These are phyloP conservation scores for Littorina saxatilis DNA, from an alignment of 1,140 invertebrate species.

Conservation along the genomic window DNA sequence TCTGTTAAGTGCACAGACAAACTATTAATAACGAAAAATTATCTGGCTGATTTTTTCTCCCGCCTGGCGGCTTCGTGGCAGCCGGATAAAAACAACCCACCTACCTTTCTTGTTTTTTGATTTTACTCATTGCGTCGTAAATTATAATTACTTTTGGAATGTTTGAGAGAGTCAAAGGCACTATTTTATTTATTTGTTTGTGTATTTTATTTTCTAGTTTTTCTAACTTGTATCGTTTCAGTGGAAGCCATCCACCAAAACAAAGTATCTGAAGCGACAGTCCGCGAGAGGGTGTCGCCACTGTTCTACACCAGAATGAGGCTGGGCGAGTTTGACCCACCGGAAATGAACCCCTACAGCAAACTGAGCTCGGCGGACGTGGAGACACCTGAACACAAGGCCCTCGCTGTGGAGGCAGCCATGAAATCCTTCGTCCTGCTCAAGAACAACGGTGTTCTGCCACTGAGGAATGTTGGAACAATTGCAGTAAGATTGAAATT, in stretches of 20 bases:
- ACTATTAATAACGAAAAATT: no score
- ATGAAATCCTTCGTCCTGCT: constrained; percentile 64
- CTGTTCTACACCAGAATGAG: constrained; percentile 73
- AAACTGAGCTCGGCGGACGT: constrained; percentile 47
- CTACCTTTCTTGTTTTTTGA: no score
- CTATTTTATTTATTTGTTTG: no score
- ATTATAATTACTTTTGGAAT: no score
- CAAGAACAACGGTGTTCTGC: constrained; percentile 59
- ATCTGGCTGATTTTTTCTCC: no score
- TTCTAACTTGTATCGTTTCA: constrained; percentile 30
- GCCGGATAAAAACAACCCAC: no score
- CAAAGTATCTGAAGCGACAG: constrained; percentile 53
- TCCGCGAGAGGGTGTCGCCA: constrained; percentile 64
- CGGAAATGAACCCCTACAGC: constrained; percentile 61
- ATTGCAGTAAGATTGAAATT: background rate
- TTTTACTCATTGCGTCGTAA: no score
- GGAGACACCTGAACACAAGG: constrained; percentile 55
- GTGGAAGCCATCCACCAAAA: constrained; percentile 61
- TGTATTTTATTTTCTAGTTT: no score
- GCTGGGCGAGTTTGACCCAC: constrained; percentile 72
- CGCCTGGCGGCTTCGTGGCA: no score
- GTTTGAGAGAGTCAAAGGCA: no score
- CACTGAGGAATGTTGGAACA: background rate
- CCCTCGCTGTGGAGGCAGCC: constrained; percentile 53
- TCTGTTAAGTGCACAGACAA: no score